phyloP scores from a whole-genome alignment of 2,888 invertebrate genomes.

The Prosopocoilus inquinatus region DNA sequence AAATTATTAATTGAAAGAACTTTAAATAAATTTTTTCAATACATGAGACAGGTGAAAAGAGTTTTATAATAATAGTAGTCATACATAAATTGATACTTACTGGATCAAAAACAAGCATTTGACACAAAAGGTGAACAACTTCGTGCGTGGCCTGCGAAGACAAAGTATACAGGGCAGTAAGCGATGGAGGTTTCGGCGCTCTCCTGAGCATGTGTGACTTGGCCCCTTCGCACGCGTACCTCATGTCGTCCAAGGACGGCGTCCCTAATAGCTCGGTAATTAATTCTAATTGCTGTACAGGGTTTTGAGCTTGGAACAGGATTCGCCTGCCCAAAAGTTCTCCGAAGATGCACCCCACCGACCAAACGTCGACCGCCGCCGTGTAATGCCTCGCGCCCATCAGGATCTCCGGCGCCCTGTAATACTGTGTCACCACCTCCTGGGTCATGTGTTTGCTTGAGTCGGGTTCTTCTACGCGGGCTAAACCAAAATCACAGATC shows the following conservation, averaged over 20 bases:
- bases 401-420: conserved; percentile 96
- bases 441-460: conserved; percentile 96
- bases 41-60: too few relatives aligned
- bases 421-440: conserved; percentile 99
- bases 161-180: conserved; percentile 87
- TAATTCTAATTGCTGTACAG: conserved; percentile 94
- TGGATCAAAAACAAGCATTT: conserved; percentile 98
- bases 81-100: conserved; percentile 57
- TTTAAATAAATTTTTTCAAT: too few relatives aligned
- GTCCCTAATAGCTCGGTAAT: conserved; percentile 97
- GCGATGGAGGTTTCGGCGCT: conserved; percentile 83
- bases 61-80: too few relatives aligned
- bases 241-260: conserved; percentile 93
- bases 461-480: conserved; percentile 95
- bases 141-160: conserved; percentile 92
- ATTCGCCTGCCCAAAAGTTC: conserved; percentile 94
- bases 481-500: conserved; percentile 99
- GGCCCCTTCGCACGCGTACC: conserved; percentile 94
- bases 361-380: conserved; percentile 98
- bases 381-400: conserved; percentile 99
- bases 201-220: conserved; percentile 86
- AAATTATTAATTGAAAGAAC: too few relatives aligned
- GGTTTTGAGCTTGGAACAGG: conserved; percentile 96
- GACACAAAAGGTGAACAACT: conserved; percentile 93
- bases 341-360: conserved; percentile 98